phyloP scores from a whole-genome alignment of 2,888 invertebrate genomes.

The Hydrotaea diabolus region DNA sequence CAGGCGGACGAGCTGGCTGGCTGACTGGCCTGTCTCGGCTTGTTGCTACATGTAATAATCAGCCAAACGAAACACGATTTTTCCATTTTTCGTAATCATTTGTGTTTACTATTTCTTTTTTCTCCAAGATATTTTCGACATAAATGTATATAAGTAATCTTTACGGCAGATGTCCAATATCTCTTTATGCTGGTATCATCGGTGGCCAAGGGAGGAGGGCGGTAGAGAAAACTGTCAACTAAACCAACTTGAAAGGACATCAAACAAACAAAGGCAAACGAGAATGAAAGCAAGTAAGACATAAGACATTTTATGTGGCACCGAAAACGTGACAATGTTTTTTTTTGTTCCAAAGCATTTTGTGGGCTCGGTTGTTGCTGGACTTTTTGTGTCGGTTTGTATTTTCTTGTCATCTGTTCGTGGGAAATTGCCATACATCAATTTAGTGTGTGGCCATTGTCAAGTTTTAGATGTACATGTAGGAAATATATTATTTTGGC shows the following conservation, averaged over 20 bases:
- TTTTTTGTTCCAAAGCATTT: not conserved
- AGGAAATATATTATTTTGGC: no score
- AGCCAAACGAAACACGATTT: not conserved
- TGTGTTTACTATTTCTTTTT: no score
- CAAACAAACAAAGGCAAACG: not conserved
- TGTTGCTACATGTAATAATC: not conserved
- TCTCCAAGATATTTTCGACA: not conserved
- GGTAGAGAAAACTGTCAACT: not conserved
- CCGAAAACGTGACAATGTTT: slow-evolving; percentile 13
- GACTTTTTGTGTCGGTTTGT: not conserved
- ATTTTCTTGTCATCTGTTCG: not conserved
- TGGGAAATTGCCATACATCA: not conserved
- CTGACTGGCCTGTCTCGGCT: no score
- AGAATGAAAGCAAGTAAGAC: not conserved
- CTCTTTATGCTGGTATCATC: not conserved
- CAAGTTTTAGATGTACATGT: not conserved
- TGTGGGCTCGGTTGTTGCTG: not conserved
- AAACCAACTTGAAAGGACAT: not conserved
- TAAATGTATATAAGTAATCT: not conserved
- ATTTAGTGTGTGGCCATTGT: slow-evolving; percentile 3
- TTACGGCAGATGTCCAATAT: slow-evolving; percentile 3
- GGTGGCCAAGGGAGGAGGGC: not conserved
- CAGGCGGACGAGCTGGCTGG: no score
- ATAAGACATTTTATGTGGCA: not conserved
- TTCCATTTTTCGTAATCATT: slow-evolving; percentile 1